Conservation (phyloP, 2,797 vertebrate species). For the Babyrousa celebensis region DNA sequence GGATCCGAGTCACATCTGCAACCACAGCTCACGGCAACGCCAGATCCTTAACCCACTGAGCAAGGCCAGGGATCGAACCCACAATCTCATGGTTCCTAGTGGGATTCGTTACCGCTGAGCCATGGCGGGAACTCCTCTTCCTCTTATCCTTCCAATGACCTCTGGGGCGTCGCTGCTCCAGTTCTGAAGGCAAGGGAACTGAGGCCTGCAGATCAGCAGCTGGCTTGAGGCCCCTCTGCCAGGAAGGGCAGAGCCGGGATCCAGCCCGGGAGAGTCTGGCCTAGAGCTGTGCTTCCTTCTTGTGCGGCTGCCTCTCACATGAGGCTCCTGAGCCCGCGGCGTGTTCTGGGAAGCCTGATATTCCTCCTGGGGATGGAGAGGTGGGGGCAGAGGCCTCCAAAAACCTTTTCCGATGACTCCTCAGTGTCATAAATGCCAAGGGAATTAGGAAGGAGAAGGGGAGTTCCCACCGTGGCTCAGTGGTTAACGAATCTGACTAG, state of each 20-base stretch:
- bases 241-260: background rate
- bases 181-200: background rate
- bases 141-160: background rate
- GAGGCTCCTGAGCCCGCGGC: background rate
- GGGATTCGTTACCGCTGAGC: too few species aligned
- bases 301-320: background rate
- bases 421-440: background rate
- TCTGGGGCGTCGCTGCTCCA: background rate
- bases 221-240: background rate
- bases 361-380: background rate
- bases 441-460: background rate
- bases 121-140: too few species aligned
- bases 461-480: too few species aligned
- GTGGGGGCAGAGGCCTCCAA: background rate
- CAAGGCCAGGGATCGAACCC: too few species aligned
- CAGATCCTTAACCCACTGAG: too few species aligned
- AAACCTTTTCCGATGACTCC: background rate
- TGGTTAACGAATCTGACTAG: too few species aligned
- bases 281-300: background rate
- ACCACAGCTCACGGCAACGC: too few species aligned
- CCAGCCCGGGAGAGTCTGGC: background rate
- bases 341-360: background rate
- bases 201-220: background rate
- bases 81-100: too few species aligned
- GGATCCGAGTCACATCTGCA: too few species aligned